phyloP scores from a whole-genome alignment of 2,113 vertebrate genomes.

The Xyliphius kryptos region DNA sequence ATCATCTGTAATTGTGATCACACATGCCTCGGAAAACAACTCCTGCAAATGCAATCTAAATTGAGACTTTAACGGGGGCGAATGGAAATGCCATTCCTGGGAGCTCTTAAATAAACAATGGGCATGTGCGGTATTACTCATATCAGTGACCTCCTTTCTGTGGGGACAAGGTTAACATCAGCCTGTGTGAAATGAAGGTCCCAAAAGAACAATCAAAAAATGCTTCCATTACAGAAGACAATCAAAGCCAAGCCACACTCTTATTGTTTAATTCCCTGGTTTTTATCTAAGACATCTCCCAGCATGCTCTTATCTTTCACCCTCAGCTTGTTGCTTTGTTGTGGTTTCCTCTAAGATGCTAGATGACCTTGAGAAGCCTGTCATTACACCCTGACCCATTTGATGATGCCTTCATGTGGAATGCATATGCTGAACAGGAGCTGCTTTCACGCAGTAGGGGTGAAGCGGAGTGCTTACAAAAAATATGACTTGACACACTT shows the following conservation, averaged over 20 bases:
- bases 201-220: slow-evolving; percentile 76
- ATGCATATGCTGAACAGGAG: slow-evolving; percentile 92
- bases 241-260: slow-evolving; percentile 69
- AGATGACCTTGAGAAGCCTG: slow-evolving; percentile 93
- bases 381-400: slow-evolving; percentile 96
- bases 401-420: slow-evolving; percentile 84
- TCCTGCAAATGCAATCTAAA: slow-evolving; percentile 50
- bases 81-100: slow-evolving; percentile 59
- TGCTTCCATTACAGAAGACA: slow-evolving; percentile 67
- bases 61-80: slow-evolving; percentile 47
- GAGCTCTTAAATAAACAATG: slow-evolving; percentile 66
- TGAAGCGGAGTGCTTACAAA: slow-evolving; percentile 99
- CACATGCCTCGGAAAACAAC: slow-evolving; percentile 46
- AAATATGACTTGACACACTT: slow-evolving; percentile 99
- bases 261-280: slow-evolving; percentile 82
- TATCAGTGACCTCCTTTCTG: slow-evolving; percentile 56
- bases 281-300: slow-evolving; percentile 76
- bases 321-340: slow-evolving; percentile 86
- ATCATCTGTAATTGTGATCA: slow-evolving; percentile 64
- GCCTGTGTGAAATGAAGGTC: slow-evolving; percentile 57
- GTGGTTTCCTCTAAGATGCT: slow-evolving; percentile 73
- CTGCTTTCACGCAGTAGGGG: slow-evolving; percentile 84
- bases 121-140: slow-evolving; percentile 55
- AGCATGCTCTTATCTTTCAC: slow-evolving; percentile 87
- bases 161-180: slow-evolving; percentile 63